Evolutionary conservation across 2,113 vertebrate species (phyloP).

Genomic region (Camelus dromedarius): DNA sequence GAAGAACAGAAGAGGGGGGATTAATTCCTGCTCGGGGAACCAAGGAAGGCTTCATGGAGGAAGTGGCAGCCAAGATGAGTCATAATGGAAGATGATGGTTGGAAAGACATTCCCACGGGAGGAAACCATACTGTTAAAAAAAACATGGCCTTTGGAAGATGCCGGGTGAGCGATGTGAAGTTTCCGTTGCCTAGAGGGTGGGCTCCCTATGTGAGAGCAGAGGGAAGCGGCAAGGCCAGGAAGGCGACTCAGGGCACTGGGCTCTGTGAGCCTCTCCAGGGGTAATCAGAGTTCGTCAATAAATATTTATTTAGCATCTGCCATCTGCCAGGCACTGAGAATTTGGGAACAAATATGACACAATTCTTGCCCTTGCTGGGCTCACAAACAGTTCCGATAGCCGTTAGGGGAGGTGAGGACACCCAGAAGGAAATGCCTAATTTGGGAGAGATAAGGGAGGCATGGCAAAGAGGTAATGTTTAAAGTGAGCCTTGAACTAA

Average conservation of each 20-base stretch:
- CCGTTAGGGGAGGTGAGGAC: background rate
- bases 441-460: background rate
- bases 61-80: background rate
- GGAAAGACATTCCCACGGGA: background rate
- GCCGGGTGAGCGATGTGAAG: background rate
- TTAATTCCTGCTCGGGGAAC: background rate
- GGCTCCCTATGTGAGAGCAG: background rate
- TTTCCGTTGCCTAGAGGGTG: background rate
- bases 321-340: background rate
- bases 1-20: background rate
- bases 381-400: background rate
- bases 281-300: background rate
- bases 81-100: background rate
- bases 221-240: background rate
- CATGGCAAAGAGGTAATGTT: background rate
- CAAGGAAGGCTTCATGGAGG: background rate
- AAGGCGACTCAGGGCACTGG: rapidly evolving
- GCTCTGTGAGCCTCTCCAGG: background rate
- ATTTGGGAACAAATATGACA: background rate
- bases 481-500: background rate
- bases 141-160: background rate
- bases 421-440: background rate
- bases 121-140: background rate
- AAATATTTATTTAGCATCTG: background rate
- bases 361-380: background rate